A percentile compares a stretch with the other conserved stretches of the same genome.
Evolutionary conservation across 2,888 invertebrate genomes (phyloP).

Genomic region (Lypha dubia): DNA sequence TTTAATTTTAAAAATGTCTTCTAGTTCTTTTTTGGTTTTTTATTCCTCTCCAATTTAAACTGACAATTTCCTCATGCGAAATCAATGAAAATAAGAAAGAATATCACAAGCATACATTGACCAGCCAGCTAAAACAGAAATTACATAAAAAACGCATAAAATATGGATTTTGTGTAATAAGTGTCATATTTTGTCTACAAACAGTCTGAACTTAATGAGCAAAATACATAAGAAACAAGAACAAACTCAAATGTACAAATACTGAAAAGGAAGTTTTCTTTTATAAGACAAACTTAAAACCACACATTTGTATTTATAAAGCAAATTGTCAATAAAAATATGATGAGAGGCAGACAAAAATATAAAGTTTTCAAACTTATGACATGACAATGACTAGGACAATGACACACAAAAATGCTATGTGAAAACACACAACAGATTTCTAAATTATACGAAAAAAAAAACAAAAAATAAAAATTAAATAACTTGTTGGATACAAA

Average conservation of each 20-base stretch:
- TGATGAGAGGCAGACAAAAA: conserved; percentile 36
- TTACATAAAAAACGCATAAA: conserved; percentile 55
- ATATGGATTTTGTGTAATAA: conserved; percentile 65
- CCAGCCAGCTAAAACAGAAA: conserved; percentile 46
- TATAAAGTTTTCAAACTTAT: conserved; percentile 61
- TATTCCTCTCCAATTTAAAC: not conserved
- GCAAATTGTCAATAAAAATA: conserved; percentile 63
- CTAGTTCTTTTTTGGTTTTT: conserved; percentile 5
- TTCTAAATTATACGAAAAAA: conserved; percentile 11
- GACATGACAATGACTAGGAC: conserved; percentile 62
- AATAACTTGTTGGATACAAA: conserved; percentile 51
- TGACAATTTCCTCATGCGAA: conserved; percentile 54
- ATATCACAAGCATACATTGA: conserved; percentile 31
- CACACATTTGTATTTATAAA: conserved; percentile 54
- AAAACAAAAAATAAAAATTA: not conserved
- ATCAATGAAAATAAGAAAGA: conserved; percentile 21
- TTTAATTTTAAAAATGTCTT: conserved; percentile 32
- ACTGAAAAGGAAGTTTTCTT: conserved; percentile 38
- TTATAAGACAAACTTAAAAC: conserved; percentile 37
- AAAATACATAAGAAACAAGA: conserved; percentile 28
- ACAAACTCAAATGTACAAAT: too few species aligned
- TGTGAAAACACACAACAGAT: conserved; percentile 13
- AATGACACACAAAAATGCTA: conserved; percentile 53
- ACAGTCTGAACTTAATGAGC: conserved; percentile 60
- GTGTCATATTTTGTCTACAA: conserved; percentile 72